A percentile compares a stretch with the other conserved stretches of the same genome.
phyloP scores from a whole-genome alignment of 2,113 vertebrate genomes.

The Edolisoma coerulescens region DNA sequence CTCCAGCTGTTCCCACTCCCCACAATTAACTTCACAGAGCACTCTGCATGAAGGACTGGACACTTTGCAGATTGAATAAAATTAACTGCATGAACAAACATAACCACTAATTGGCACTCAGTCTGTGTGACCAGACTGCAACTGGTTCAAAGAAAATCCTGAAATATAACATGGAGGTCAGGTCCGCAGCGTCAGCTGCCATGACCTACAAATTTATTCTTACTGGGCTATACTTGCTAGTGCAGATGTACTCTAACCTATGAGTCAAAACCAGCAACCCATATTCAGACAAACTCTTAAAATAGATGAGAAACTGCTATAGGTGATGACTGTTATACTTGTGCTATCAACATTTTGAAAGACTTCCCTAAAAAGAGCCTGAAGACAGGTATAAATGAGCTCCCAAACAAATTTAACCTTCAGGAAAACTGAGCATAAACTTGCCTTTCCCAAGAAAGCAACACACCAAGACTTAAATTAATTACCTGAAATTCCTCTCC shows the following conservation, averaged over 20 bases:
- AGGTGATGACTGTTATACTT: background rate
- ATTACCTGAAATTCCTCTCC: background rate
- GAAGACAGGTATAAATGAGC: background rate
- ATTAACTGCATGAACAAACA: background rate
- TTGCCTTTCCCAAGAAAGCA: background rate
- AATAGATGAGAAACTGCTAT: background rate
- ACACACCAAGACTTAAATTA: background rate
- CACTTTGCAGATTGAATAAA: background rate
- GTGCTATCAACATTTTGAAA: background rate
- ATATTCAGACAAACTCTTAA: background rate
- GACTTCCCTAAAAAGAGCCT: background rate
- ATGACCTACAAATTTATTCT: background rate
- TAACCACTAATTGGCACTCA: background rate
- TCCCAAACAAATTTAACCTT: background rate
- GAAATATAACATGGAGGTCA: background rate
- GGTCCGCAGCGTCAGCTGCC: background rate
- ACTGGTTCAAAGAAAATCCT: background rate
- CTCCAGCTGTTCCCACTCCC: background rate
- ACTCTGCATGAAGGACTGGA: background rate
- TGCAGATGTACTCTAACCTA: background rate
- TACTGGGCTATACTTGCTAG: background rate
- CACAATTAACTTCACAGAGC: background rate
- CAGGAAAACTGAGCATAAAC: background rate
- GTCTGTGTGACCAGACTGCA: background rate
- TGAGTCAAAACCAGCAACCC: background rate